A percentile compares a stretch with the other conserved stretches of the same genome.
These are phyloP conservation scores for Symphodus melops DNA, from an alignment of 2,113 vertebrate genomes.

Conservation along the genomic window DNA sequence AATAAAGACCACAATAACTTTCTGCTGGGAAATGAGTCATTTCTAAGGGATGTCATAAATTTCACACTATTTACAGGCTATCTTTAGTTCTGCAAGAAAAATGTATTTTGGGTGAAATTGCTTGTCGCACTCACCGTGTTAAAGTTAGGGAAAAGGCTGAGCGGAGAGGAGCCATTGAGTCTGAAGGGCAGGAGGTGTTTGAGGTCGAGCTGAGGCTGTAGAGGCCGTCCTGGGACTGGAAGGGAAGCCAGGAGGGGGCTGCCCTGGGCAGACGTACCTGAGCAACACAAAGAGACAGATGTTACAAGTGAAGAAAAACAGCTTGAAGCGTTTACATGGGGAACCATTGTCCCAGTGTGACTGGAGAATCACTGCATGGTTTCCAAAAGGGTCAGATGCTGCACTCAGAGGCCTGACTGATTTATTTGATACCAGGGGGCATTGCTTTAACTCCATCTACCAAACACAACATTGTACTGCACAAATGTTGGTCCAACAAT, in stretches of 20 bases:
- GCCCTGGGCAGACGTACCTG: constrained; percentile 84
- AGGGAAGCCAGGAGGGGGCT: constrained; percentile 91
- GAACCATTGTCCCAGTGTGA: background rate
- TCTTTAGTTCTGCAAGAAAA: background rate
- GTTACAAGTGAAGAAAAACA: constrained; percentile 22
- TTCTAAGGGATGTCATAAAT: constrained; percentile 7
- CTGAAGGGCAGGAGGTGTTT: constrained; percentile 97
- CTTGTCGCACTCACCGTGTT: constrained; percentile 87
- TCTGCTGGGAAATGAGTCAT: background rate
- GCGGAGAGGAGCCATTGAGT: constrained; percentile 91
- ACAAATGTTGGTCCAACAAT: background rate
- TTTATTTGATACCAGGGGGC: constrained; percentile 57
- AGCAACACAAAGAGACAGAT: constrained; percentile 39
- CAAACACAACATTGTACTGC: constrained; percentile 11
- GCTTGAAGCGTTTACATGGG: background rate
- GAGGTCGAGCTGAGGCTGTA: constrained; percentile 92
- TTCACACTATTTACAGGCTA: background rate
- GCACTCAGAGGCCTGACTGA: constrained; percentile 51
- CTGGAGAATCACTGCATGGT: constrained; percentile 1
- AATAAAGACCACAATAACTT: background rate
- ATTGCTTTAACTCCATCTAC: constrained; percentile 49
- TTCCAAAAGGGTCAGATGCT: constrained; percentile 26
- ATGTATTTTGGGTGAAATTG: background rate
- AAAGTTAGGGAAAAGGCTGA: constrained; percentile 98
- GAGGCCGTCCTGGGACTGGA: constrained; percentile 87